Conservation (phyloP, 1,140 invertebrate species). For the Microplitis mediator region DNA sequence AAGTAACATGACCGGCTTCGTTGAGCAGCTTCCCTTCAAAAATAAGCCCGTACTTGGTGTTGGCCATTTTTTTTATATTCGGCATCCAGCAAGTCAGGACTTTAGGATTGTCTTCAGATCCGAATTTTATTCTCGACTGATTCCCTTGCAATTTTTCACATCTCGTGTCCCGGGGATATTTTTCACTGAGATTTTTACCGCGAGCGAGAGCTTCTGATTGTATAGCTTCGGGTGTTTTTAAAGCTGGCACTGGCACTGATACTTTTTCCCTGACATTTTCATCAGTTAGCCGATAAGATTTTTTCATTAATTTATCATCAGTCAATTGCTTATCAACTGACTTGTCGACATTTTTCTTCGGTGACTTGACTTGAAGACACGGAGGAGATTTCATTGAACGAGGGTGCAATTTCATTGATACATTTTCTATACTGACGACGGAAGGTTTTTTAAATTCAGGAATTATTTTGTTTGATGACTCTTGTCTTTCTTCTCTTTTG, state of each 20-base stretch:
- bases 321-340: too few relatives aligned
- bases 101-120: conserved; percentile 31
- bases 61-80: conserved; percentile 21
- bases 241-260: too few relatives aligned
- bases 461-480: background rate
- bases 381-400: background rate
- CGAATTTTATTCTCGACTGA: background rate
- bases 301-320: too few relatives aligned
- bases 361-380: background rate
- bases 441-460: conserved; percentile 7
- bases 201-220: too few relatives aligned
- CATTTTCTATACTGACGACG: background rate
- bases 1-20: conserved; percentile 39
- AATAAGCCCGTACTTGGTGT: conserved; percentile 28
- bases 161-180: background rate
- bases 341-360: background rate
- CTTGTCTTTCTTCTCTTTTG: background rate
- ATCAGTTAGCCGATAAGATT: too few relatives aligned
- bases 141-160: too few relatives aligned
- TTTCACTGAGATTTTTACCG: background rate
- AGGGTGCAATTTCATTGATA: background rate
- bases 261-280: too few relatives aligned
- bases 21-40: conserved; percentile 47
- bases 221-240: too few relatives aligned
- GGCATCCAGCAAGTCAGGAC: conserved; percentile 39